Conservation (phyloP, 2,888 invertebrate species). For the Trichopria drosophilae region DNA sequence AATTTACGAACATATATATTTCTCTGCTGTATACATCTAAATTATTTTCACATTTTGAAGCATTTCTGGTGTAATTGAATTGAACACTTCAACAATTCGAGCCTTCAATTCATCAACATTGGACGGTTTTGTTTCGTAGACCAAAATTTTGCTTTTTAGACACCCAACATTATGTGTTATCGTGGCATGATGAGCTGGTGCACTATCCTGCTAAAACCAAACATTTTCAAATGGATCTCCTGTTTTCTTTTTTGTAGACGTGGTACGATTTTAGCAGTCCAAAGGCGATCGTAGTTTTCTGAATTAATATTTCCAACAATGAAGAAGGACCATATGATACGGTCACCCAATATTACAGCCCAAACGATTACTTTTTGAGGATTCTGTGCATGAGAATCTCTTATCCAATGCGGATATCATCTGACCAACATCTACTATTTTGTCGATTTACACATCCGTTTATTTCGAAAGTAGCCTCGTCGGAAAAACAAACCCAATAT, state of each 20-base stretch:
- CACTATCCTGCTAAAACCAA: slow-evolving; percentile 28
- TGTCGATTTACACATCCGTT: slow-evolving; percentile 39
- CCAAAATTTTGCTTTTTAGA: slow-evolving; percentile 11
- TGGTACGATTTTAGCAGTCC: slow-evolving; percentile 17
- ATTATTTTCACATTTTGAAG: slow-evolving; percentile 4
- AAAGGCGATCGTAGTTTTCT: slow-evolving; percentile 13
- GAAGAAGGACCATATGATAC: slow-evolving; percentile 47
- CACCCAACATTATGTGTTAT: too few species aligned
- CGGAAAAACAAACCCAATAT: too few species aligned
- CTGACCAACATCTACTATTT: slow-evolving; percentile 39
- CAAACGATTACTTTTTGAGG: slow-evolving; percentile 10
- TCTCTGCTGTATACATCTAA: too few species aligned
- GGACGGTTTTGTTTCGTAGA: slow-evolving; percentile 12
- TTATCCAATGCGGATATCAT: slow-evolving; percentile 33
- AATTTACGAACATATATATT: too few species aligned
- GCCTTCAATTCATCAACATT: slow-evolving; percentile 6
- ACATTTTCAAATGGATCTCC: slow-evolving; percentile 14
- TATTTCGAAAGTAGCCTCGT: slow-evolving; percentile 36
- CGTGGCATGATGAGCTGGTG: slow-evolving; percentile 18
- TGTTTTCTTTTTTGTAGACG: slow-evolving; percentile 6
- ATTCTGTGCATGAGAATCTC: slow-evolving; percentile 14
- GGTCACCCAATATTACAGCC: slow-evolving; percentile 27
- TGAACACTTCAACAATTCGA: too few species aligned
- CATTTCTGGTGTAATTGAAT: slow-evolving; percentile 9
- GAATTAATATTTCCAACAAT: slow-evolving; percentile 30